These are phyloP conservation scores for Bucorvus abyssinicus DNA, from an alignment of 2,797 vertebrate genomes.

Conservation along the genomic window DNA sequence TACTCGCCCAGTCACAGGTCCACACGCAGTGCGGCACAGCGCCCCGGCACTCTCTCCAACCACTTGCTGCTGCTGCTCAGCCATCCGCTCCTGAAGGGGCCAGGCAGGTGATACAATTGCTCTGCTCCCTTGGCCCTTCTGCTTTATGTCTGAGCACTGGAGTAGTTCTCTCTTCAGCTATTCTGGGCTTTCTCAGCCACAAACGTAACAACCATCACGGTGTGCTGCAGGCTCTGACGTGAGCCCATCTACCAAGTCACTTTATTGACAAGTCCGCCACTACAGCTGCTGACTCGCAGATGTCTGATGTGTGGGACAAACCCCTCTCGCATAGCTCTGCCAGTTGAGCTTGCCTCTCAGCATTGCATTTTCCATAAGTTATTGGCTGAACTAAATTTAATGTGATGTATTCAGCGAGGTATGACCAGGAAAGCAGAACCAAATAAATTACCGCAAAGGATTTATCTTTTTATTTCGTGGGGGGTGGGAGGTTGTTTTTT, in stretches of 20 bases:
- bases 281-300: neutral
- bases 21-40: rapidly evolving
- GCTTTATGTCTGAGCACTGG: neutral
- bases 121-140: neutral
- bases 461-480: neutral
- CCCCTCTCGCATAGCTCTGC: neutral
- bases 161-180: neutral
- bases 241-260: neutral
- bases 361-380: neutral
- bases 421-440: neutral
- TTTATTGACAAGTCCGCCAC: neutral
- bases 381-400: neutral
- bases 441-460: neutral
- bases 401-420: neutral
- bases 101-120: neutral
- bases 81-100: neutral
- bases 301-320: neutral
- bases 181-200: neutral
- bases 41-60: neutral
- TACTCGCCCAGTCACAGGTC: neutral
- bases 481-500: neutral
- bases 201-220: neutral
- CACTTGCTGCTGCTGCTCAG: neutral
- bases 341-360: neutral
- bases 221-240: neutral